Conservation (phyloP, 2,888 invertebrate species). For the Strigamia crassipes region DNA sequence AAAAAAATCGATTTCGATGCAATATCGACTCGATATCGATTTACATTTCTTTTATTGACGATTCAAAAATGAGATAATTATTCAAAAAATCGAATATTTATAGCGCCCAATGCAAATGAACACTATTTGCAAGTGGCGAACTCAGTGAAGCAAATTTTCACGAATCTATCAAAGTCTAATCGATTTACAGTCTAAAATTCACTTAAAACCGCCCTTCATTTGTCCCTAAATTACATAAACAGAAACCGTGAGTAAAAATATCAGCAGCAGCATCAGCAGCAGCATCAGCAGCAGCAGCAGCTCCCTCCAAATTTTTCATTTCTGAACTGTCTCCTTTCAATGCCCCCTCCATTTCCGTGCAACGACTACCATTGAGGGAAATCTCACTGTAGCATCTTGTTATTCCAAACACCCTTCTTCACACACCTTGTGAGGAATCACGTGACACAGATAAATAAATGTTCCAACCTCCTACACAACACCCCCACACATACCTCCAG, state of each 20-base stretch:
- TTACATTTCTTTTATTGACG: not conserved
- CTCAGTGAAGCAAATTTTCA: not conserved
- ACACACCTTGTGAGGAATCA: not conserved
- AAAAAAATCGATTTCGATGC: not conserved
- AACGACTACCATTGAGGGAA: not conserved
- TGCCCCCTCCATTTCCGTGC: not conserved
- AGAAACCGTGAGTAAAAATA: not conserved
- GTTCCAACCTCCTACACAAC: not conserved
- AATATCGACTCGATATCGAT: not conserved
- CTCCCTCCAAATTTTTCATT: not conserved
- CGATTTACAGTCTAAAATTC: not conserved
- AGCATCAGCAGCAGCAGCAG: not conserved
- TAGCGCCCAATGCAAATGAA: too few species aligned
- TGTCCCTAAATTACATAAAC: not conserved
- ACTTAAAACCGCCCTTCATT: not conserved
- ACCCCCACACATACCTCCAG: not conserved
- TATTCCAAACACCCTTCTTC: conserved; percentile 24
- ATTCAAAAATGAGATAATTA: too few species aligned
- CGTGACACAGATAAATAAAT: conserved; percentile 11
- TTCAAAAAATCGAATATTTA: too few species aligned
- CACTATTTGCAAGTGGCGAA: not conserved
- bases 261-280: too few species aligned
- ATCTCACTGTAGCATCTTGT: not conserved
- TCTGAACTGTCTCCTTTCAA: not conserved
- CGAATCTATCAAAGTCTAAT: not conserved